Evolutionary conservation across 2,797 vertebrate genomes (phyloP), one percentile per base, ranked within the genome.

Genomic region (Phaenicophaeus curvirostris): DNA sequence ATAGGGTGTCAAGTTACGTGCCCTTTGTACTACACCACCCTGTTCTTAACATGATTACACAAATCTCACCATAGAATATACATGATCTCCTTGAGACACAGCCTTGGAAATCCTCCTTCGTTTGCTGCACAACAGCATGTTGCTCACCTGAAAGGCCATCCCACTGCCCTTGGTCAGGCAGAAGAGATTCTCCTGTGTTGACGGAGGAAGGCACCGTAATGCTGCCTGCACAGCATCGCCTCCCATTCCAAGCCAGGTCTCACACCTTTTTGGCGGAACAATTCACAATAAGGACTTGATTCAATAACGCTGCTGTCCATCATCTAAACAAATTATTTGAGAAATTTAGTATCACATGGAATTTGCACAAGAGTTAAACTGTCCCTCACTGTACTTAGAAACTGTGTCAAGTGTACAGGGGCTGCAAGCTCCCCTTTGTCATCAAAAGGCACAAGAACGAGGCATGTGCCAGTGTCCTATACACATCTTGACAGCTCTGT

Each of bases 131-230:
- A 91, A 89, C 79, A 91, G 93, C 46, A 87, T 85, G 66, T 31
- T 95, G 85, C 95, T 94, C 73, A 89, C 66, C 66, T 58, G 86
- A 82, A 94, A 91, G 77, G 81, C 91, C 63, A 94, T 12, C n/a
- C 57, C 39, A 11, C 85, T 83, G 83, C 54, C 73, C 73, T 66
- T 87, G 39, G 48, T 8, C 68, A 71, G 87, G 75, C 30, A 57
- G 69, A 51, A 69, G 68, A 71, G 72, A 31, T 67, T 30, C 58
- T 54, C 11, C 25, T 6, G 21, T 57, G 62, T 15, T 18, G 35
- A 25, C 1, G 35, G 37, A 31, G 39, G 24, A 57, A 53, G 41
- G 23, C 50, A 31, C 19, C 6, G 23, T 11, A 41, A 71, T 0
- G 1, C 53, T 50, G 21, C 42, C n/a, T 4, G n/a, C 50, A 21